Percentiles rank a stretch among this genome's conserved stretches.
These are phyloP conservation scores for Arothron firmamentum DNA, from an alignment of 2,113 vertebrate species.

Conservation along the genomic window DNA sequence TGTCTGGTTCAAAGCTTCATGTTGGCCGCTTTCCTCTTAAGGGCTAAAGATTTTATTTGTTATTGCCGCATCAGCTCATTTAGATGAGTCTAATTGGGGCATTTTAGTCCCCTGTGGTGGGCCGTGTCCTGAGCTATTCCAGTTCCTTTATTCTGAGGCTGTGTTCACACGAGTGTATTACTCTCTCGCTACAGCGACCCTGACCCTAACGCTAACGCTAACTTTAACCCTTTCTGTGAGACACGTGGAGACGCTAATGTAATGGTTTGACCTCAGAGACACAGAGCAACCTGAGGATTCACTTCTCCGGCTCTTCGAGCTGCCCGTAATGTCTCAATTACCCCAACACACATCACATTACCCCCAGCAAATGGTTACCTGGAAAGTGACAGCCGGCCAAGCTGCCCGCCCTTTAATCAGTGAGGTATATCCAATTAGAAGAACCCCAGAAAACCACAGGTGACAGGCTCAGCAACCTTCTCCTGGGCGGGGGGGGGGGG, in stretches of 20 bases:
- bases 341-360: conserved; percentile 7
- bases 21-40: neutral
- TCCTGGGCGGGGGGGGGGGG: neutral
- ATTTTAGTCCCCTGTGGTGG: conserved; percentile 19
- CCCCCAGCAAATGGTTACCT: conserved; percentile 10
- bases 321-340: conserved; percentile 28
- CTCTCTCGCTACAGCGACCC: no score
- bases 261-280: conserved; percentile 44
- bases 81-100: conserved; percentile 32
- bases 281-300: conserved; percentile 39
- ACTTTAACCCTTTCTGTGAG: neutral
- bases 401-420: neutral
- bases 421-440: neutral
- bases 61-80: conserved; percentile 43
- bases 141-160: neutral
- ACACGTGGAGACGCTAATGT: neutral
- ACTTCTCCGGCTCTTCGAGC: conserved; percentile 10
- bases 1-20: neutral
- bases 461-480: conserved; percentile 6
- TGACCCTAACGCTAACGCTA: no score
- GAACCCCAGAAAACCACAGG: neutral
- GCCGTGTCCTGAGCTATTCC: conserved; percentile 1
- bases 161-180: neutral
- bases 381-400: conserved; percentile 1
- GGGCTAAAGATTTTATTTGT: conserved; percentile 16